Base-by-base conservation (phyloP, 2,888 invertebrate genomes). In the Phoenoteleia sp. region DNA sequence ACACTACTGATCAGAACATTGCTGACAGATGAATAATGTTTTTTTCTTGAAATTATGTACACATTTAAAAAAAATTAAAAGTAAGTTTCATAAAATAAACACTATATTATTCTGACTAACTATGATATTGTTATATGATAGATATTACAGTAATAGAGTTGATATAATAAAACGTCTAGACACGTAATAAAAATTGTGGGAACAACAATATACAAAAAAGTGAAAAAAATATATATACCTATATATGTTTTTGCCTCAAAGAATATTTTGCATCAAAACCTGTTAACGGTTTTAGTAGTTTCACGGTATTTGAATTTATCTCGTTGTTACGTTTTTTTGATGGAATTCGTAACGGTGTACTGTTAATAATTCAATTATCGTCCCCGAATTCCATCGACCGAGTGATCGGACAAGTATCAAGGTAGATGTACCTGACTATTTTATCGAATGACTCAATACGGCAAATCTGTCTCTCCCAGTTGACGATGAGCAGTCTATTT, bases 341-440 rank as follows among this genome's bases (percentile, higher is more conserved):
- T 77, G 71, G 69, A 81, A 81, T 77, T 81, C 72, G 67, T 77
- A 77, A 77, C 76, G 81, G 74, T 67, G 81, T 60, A 72, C 81
- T 81, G 84, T 84, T 84, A 84, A 84, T 81, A 84, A 84, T 84
- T 84, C 84, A 84, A 84, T 84, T 81, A 84, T 81, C 84, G 72
- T 76, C 76, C 52, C 47, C 60, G 17, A 81, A 84, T 76, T 66
- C 76, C 72, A 84, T 81, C 64, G 77, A 58, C 67, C 27, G 77
- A 77, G 47, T 60, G 83, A 77, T 83, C 67, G 83, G 74, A 83
- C 83, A 83, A 83, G 77, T 77, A 77, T 74, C 83, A 83, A 83
- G 84, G 75, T 79, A 54, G 74, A 84, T 84, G 80, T 75, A 76
- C 80, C 76, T 54, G 71, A 52, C 75, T 76, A 76, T 80, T 84